phyloP scores from a whole-genome alignment of 2,113 vertebrate genomes.

The Bucco capensis region DNA sequence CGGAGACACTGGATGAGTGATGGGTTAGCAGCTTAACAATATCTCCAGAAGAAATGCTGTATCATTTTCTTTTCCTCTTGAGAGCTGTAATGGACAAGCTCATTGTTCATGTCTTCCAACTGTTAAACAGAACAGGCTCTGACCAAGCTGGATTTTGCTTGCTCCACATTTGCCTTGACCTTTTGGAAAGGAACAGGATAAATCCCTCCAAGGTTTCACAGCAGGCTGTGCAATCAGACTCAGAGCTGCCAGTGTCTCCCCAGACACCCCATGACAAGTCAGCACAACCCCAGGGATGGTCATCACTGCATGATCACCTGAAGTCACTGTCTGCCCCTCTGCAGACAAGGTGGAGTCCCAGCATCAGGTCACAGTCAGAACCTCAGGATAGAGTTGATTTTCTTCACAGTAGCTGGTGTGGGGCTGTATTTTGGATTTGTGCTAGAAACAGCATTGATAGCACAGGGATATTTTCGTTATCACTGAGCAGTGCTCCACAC shows the following conservation, averaged over 20 bases:
- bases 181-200: not conserved
- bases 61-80: not conserved
- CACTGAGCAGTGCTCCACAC: too few relatives aligned
- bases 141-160: not conserved
- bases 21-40: not conserved
- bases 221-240: not conserved
- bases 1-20: not conserved
- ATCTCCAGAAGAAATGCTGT: not conserved
- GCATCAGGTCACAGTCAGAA: not conserved
- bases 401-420: not conserved
- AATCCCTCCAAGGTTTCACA: not conserved
- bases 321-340: not conserved
- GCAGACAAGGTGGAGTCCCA: not conserved
- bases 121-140: not conserved
- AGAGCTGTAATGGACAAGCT: not conserved
- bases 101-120: not conserved
- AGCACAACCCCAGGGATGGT: not conserved
- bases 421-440: too few relatives aligned
- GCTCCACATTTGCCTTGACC: not conserved
- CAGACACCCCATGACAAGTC: not conserved
- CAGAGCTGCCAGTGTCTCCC: not conserved
- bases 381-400: not conserved
- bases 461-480: too few relatives aligned
- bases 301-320: not conserved
- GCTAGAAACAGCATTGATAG: too few relatives aligned